Evolutionary conservation across 37 sponge, comb jelly and placozoan genomes (phyloP).

Genomic region (Aplysina aerophoba): DNA sequence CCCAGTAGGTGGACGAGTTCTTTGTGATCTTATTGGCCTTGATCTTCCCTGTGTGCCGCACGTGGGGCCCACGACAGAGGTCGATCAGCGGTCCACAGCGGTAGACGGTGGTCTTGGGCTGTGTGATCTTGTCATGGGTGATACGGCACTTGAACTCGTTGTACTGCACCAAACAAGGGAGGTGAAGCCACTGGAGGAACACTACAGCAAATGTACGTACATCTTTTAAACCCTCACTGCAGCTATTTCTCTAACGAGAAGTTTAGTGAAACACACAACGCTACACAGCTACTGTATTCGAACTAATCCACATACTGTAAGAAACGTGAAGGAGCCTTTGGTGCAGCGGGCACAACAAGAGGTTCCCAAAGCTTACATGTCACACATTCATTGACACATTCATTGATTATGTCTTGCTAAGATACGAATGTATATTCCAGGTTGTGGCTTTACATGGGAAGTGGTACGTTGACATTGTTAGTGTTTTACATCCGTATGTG

Average conservation of each 20-base stretch:
- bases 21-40: constrained; percentile 89
- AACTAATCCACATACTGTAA: neutral
- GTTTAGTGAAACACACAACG: too few species aligned
- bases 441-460: too few species aligned
- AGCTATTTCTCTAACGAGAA: too few species aligned
- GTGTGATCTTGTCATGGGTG: constrained; percentile 81
- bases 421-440: too few species aligned
- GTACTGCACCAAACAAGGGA: constrained; percentile 53
- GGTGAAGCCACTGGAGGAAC: neutral
- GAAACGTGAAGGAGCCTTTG: constrained; percentile 54
- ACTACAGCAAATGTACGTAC: constrained; percentile 3
- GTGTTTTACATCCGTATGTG: too few species aligned
- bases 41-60: constrained; percentile 95
- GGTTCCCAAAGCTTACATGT: neutral
- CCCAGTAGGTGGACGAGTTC: constrained; percentile 99
- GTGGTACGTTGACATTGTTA: too few species aligned
- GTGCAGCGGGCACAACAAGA: constrained; percentile 26
- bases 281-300: too few species aligned
- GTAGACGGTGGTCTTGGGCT: constrained; percentile 98
- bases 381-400: too few species aligned
- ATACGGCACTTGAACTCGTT: constrained; percentile 96
- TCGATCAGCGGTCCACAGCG: constrained; percentile 99
- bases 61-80: constrained; percentile 96
- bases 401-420: too few species aligned
- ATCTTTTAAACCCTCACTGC: too few species aligned